Conservation (phyloP, 2,888 invertebrate genomes). For the Elegia similella region DNA sequence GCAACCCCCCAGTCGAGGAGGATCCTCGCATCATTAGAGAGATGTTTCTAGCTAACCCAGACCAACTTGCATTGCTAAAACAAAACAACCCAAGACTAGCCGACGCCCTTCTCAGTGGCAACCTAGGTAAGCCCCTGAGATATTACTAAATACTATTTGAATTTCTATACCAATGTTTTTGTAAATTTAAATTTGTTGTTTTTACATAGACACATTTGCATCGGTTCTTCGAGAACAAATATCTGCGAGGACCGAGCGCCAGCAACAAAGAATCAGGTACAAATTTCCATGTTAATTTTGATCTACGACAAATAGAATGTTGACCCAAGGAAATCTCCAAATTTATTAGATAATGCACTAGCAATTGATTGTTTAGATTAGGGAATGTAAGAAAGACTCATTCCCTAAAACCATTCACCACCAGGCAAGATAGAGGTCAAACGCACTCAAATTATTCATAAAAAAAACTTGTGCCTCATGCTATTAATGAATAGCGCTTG, state of each 20-base stretch:
- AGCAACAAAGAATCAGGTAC: conserved; percentile 87
- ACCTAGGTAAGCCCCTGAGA: conserved; percentile 82
- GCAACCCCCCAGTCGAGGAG: conserved; percentile 83
- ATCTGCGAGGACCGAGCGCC: conserved; percentile 89
- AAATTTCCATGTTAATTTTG: not conserved
- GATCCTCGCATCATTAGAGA: conserved; percentile 92
- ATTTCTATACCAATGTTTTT: conserved; percentile 6
- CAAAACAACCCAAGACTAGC: conserved; percentile 96
- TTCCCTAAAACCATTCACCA: no score
- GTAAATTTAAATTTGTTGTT: conserved; percentile 10
- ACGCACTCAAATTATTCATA: no score
- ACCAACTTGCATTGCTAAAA: conserved; percentile 93
- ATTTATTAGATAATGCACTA: no score
- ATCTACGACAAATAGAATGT: not conserved
- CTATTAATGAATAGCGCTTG: no score
- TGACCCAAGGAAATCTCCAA: no score
- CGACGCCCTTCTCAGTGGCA: conserved; percentile 93
- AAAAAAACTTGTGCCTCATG: no score
- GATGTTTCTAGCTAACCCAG: conserved; percentile 94
- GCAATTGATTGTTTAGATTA: no score
- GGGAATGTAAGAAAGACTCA: no score
- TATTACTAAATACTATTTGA: not conserved
- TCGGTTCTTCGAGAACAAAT: conserved; percentile 91
- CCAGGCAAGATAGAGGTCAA: no score
- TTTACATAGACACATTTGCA: conserved; percentile 86